Base-by-base conservation (phyloP, 2,797 vertebrate species). In the Orientallactaga sibirica region DNA sequence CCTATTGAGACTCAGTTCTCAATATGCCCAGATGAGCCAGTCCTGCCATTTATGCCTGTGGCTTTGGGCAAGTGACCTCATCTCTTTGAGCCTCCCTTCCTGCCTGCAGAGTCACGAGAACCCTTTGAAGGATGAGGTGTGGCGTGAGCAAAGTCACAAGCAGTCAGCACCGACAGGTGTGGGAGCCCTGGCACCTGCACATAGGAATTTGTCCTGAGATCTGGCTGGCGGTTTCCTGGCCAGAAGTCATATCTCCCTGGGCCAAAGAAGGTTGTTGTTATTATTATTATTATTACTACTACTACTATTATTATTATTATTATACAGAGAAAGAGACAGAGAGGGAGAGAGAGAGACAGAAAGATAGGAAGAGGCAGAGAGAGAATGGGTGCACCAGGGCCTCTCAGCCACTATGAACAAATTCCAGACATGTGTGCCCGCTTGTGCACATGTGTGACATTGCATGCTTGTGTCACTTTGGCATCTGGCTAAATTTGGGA, bases 91-190 rank as follows among this genome's bases (percentile, higher is more conserved):
- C 62, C 25, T 67, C 2, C 0, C 55, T 71, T 85, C 41, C 68
- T 29, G 37, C n/a, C 82, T 58, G 10, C 7, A 0, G 20, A 58
- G 48, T 15, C 9, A 48, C 62, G 62, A 29, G 25, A 88, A 37
- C 37, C 58, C 55, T 81, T 64, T 1, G 0, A 52, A 43, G 29
- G 66, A 61, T 25, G 27, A 33, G 11, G 19, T 2, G 66, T 43
- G 20, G n/a, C 48, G 3, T 1, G 19, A 41, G 29, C 43, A 25
- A 18, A 41, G 76, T 1, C 3, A 15, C 1, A 29, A 29, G 12
- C 2, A 14, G 43, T 27, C 0, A 7, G 25, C 20, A 0, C 66
- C 11, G 0, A 4, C 37, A 5, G 37, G 37, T 1, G 16, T 1
- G 64, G 64, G 9, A n/a, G 24, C 55, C 68, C 5, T 55, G 0